phyloP scores from a whole-genome alignment of 2,888 invertebrate species.

The Tinea pellionella region DNA sequence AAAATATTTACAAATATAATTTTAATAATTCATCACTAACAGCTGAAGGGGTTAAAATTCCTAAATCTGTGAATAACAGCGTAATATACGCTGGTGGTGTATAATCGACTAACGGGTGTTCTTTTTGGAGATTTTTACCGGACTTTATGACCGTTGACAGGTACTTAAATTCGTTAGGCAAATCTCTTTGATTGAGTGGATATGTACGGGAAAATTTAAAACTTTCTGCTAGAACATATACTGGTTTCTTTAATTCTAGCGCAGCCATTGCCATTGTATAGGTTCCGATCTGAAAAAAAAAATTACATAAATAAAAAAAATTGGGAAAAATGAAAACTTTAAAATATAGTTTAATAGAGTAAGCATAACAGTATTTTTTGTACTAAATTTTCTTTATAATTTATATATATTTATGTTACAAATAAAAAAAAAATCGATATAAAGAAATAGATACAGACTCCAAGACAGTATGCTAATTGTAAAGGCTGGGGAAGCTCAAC shows the following conservation, averaged over 20 bases:
- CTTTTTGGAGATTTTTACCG: conserved; percentile 57
- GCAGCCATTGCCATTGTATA: conserved; percentile 89
- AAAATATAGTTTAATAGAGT: no score
- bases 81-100: conserved; percentile 95
- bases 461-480: no score
- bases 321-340: background rate
- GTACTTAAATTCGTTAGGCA: conserved; percentile 88
- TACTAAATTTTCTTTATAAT: no score
- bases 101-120: conserved; percentile 94
- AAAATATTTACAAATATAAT: conserved; percentile 81
- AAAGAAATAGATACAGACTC: no score
- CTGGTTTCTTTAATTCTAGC: conserved; percentile 90
- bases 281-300: conserved; percentile 77
- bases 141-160: conserved; percentile 61
- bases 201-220: conserved; percentile 96
- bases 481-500: no score
- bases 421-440: no score
- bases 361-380: no score
- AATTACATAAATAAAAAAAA: background rate
- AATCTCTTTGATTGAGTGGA: conserved; percentile 91
- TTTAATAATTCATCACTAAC: conserved; percentile 98
- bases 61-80: conserved; percentile 94
- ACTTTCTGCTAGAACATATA: conserved; percentile 96
- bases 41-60: conserved; percentile 95
- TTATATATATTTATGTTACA: no score